Conservation (phyloP, 2,113 vertebrate species). For the Microcebus jonahi region DNA sequence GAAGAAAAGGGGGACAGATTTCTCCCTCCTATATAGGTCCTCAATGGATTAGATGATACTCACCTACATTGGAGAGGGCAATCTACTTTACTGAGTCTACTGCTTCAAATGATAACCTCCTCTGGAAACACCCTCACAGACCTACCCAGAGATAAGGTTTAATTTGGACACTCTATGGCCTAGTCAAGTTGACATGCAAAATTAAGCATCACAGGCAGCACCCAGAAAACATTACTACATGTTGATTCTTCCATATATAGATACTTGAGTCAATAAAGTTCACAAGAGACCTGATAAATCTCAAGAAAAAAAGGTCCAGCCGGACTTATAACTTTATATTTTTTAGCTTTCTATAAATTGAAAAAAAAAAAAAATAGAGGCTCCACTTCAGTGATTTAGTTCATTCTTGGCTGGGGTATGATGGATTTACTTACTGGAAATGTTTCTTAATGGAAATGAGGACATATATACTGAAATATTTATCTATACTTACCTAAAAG, state of each 20-base stretch:
- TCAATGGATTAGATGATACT: background rate
- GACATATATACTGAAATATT: background rate
- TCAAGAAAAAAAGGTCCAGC: background rate
- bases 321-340: background rate
- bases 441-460: background rate
- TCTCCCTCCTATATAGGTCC: background rate
- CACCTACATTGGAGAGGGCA: background rate
- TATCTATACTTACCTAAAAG: background rate
- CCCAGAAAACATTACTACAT: background rate
- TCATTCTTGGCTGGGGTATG: background rate
- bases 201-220: background rate
- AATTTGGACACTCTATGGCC: background rate
- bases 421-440: background rate
- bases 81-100: background rate
- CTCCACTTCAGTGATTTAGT: background rate
- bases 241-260: slow-evolving; percentile 2
- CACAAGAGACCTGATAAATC: background rate
- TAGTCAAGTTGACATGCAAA: background rate
- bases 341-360: slow-evolving; percentile 16
- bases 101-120: background rate
- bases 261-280: background rate
- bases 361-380: background rate
- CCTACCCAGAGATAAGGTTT: background rate
- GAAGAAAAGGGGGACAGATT: background rate
- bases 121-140: background rate